These are phyloP conservation scores for Ectropis crepuscularia DNA, from an alignment of 2,888 invertebrate species.

Conservation along the genomic window DNA sequence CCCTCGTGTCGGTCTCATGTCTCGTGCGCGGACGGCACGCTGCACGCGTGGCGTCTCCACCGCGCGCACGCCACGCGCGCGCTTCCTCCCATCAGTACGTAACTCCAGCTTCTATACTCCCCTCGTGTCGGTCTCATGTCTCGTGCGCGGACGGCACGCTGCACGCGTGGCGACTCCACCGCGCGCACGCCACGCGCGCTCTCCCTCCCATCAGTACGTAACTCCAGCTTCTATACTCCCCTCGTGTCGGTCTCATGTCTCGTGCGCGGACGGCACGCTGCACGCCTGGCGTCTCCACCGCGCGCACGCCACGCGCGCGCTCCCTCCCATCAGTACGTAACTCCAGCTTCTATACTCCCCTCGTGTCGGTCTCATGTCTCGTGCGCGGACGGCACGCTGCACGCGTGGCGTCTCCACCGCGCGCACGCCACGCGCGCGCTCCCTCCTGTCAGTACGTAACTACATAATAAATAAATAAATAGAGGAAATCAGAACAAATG, in stretches of 20 bases:
- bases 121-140: too few relatives aligned
- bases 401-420: constrained; percentile 83
- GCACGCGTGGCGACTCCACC: constrained; percentile 85
- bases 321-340: constrained; percentile 83
- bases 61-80: constrained; percentile 71
- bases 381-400: constrained; percentile 88
- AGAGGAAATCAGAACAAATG: too few relatives aligned
- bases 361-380: too few relatives aligned
- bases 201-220: constrained; percentile 83
- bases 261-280: constrained; percentile 88
- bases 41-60: constrained; percentile 86
- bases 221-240: too few relatives aligned
- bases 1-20: too few relatives aligned
- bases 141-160: constrained; percentile 89
- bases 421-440: constrained; percentile 76
- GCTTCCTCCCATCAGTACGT: constrained; percentile 83
- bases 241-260: too few relatives aligned
- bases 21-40: constrained; percentile 88
- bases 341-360: too few relatives aligned
- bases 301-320: constrained; percentile 71
- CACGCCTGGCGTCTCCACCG: constrained; percentile 85
- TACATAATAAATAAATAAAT: too few relatives aligned
- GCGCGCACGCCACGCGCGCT: constrained; percentile 68
- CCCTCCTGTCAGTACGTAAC: constrained; percentile 82
- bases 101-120: too few relatives aligned